phyloP scores from a whole-genome alignment of 1,140 invertebrate species.

The Euborellia annulipes region DNA sequence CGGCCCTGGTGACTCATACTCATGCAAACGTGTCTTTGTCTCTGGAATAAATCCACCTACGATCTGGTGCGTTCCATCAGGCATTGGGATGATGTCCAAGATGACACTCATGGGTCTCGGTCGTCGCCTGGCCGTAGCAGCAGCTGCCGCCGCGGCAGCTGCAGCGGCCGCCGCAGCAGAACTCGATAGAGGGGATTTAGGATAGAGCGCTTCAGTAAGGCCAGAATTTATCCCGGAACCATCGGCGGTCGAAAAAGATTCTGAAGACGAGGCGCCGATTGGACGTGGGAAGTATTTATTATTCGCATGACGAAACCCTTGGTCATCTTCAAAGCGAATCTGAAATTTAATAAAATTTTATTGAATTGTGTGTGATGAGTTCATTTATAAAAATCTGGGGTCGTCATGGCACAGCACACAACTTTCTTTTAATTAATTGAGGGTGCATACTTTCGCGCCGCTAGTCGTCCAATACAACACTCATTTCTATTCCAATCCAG shows the following conservation, averaged over 20 bases:
- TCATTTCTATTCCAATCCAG: too few relatives aligned
- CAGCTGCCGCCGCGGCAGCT: constrained; percentile 23
- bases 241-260: neutral
- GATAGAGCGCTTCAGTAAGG: neutral
- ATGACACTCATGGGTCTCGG: constrained; percentile 31
- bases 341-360: too few relatives aligned
- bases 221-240: neutral
- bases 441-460: too few relatives aligned
- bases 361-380: too few relatives aligned
- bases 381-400: too few relatives aligned
- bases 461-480: too few relatives aligned
- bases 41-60: too few relatives aligned
- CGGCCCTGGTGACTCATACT: too few relatives aligned
- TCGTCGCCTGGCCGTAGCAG: constrained; percentile 16
- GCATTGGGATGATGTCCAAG: constrained; percentile 32
- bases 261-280: neutral
- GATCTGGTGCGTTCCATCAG: constrained; percentile 13
- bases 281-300: neutral
- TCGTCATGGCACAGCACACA: too few relatives aligned
- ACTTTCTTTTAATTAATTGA: too few relatives aligned
- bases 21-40: too few relatives aligned
- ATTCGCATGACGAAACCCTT: constrained; percentile 5
- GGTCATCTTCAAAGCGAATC: too few relatives aligned
- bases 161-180: constrained; percentile 24
- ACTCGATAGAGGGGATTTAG: constrained; percentile 14